Evolutionary conservation across 2,888 invertebrate genomes (phyloP), one percentile per base, ranked within the genome.

Genomic region (Lithophane ornitopus): DNA sequence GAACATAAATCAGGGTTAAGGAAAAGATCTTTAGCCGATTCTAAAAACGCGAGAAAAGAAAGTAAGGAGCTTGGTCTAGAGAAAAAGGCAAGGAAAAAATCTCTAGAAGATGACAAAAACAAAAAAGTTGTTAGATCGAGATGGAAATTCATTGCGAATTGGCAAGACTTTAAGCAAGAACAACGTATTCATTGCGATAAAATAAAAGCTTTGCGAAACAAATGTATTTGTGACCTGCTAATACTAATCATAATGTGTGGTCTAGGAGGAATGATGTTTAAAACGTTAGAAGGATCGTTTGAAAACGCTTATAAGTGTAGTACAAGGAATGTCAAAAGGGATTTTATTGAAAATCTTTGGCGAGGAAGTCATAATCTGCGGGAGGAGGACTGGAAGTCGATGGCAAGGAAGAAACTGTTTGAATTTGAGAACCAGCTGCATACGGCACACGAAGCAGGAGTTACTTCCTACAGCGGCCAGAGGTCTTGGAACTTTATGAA

Each of bases 301-400:
- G 99, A 99, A 91, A 97, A 98, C 80, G 98, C 98, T 82, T 98
- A 98, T 94, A 99, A 99, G 94, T 98, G 98, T 91, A 98, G 98
- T 14, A 98, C 98, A 62, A 98, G 98, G 88, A 97, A 98, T 88
- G 98, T 99, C 0, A 98, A 98, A 91, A 96, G 99, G 9, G 98
- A 98, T 92, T 98, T 99, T 86, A 97, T 99, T 76, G 98, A 98
- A 89, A 97, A 97, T 80, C 96, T 99, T 61, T 98, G 99, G 98
- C 96, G 97, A 71, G 97, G 97, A 78, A 98, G 98, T 93, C 98
- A 98, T 92, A 98, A 98, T 90, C 95, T 98, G 94, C 97, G 98
- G 73, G 98, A 98, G 92, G 98, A 99, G 69, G 98, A 99, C 90
- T 99, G 99, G 99, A 98, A 98, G 90, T 98, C 98, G 19, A 97